phyloP scores from a whole-genome alignment of 2,113 vertebrate species.

The Benitochromis conjunctus region DNA sequence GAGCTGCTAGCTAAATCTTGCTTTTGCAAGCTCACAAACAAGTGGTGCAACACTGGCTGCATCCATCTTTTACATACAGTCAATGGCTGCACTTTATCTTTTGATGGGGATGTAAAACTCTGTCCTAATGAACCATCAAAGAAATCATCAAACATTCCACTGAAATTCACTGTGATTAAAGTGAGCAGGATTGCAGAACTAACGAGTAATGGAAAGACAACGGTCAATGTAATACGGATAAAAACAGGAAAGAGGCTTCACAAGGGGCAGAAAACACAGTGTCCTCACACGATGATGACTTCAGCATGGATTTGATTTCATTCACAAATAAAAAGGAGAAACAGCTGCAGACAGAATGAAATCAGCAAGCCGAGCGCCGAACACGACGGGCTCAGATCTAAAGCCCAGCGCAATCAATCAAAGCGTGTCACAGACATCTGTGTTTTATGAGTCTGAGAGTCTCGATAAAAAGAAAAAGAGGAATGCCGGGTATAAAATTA shows the following conservation, averaged over 20 bases:
- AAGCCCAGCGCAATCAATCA: constrained; percentile 13
- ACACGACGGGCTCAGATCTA: constrained; percentile 8
- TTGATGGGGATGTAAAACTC: neutral
- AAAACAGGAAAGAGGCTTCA: neutral
- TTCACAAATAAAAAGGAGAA: constrained; percentile 18
- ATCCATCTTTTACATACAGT: neutral
- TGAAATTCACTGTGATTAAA: neutral
- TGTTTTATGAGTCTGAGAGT: neutral
- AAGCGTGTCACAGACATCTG: constrained; percentile 11
- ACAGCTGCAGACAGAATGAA: constrained; percentile 30
- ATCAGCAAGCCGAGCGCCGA: neutral
- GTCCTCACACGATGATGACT: neutral
- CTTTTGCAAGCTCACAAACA: neutral
- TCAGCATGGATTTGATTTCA: constrained; percentile 8
- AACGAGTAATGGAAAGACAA: neutral
- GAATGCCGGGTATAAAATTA: neutral
- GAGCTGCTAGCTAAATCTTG: neutral
- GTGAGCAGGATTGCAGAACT: neutral
- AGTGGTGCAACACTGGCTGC: neutral
- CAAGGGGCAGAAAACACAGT: neutral
- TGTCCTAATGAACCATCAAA: neutral
- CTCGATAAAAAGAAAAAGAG: neutral
- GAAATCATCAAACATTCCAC: neutral
- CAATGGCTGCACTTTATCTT: neutral
- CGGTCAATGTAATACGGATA: neutral